These are phyloP conservation scores for Plutella xylostella DNA, from an alignment of 2,888 invertebrate genomes.

Conservation along the genomic window DNA sequence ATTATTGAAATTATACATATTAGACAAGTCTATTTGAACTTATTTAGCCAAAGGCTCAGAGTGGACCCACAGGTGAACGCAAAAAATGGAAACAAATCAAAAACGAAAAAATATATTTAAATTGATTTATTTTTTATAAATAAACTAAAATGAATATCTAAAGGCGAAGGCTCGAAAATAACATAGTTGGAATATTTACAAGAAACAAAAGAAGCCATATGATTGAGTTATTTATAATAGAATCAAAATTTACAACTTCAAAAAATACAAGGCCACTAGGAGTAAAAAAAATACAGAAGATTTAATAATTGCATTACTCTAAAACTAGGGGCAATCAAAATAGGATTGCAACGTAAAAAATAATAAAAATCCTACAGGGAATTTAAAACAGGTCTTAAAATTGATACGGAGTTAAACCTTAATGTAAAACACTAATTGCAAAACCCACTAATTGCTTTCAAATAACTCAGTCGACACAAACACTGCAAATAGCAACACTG, in stretches of 20 bases:
- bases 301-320: too few species aligned
- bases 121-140: slow-evolving; percentile 62
- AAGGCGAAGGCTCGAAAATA: slow-evolving; percentile 51
- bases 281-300: too few species aligned
- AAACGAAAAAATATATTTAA: slow-evolving; percentile 42
- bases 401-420: too few species aligned
- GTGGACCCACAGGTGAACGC: slow-evolving; percentile 34
- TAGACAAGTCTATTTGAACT: slow-evolving; percentile 23
- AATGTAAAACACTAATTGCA: slow-evolving; percentile 17
- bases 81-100: slow-evolving; percentile 28
- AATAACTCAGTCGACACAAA: slow-evolving; percentile 46
- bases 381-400: too few species aligned
- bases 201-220: slow-evolving; percentile 35
- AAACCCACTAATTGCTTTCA: slow-evolving; percentile 29
- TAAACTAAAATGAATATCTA: slow-evolving; percentile 62
- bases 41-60: slow-evolving; percentile 26
- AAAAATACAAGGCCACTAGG: slow-evolving; percentile 34
- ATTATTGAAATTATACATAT: not conserved
- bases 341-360: too few species aligned
- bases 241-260: slow-evolving; percentile 55
- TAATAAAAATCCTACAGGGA: too few species aligned
- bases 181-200: slow-evolving; percentile 58
- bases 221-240: slow-evolving; percentile 36
- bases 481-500: too few species aligned
- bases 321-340: too few species aligned